These are phyloP conservation scores for Sceliomorpha sp. DNA, from an alignment of 2,888 invertebrate species.

Conservation along the genomic window DNA sequence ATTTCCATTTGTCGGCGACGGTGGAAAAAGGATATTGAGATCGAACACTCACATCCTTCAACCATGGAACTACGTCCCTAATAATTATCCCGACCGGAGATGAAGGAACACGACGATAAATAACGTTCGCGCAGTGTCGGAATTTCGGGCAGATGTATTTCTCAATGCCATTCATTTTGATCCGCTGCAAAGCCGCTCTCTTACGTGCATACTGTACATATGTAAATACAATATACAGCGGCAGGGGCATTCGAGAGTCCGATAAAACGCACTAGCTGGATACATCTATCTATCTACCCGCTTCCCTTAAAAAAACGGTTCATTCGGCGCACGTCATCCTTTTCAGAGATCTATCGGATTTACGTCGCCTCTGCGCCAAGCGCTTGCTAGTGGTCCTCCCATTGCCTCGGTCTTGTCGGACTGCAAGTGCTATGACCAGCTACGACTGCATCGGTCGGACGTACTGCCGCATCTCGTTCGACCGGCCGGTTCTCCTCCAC, in stretches of 20 bases:
- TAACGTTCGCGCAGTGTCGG: constrained; percentile 10
- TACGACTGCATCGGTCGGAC: constrained; percentile 7
- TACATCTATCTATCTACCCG: constrained; percentile 6
- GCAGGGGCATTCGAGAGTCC: constrained; percentile 20
- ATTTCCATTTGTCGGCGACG: too few species aligned
- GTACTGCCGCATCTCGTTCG: too few species aligned
- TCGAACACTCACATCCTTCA: too few species aligned
- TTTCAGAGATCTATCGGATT: constrained; percentile 56
- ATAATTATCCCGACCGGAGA: constrained; percentile 25
- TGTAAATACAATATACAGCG: constrained; percentile 25
- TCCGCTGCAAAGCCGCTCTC: constrained; percentile 23
- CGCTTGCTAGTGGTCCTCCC: constrained; percentile 9
- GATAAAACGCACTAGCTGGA: constrained; percentile 27
- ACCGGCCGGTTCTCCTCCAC: too few species aligned
- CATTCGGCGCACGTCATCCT: constrained; percentile 53
- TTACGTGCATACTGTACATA: constrained; percentile 16
- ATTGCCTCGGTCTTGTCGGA: constrained; percentile 21
- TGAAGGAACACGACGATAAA: constrained; percentile 17
- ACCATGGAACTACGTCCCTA: constrained; percentile 7
- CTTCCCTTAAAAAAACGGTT: constrained; percentile 35
- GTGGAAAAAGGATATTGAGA: too few species aligned
- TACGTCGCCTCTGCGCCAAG: constrained; percentile 49
- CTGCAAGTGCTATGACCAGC: constrained; percentile 16
- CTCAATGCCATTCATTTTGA: constrained; percentile 31
- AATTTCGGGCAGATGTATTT: constrained; percentile 15